Base-by-base conservation (phyloP, 2,888 invertebrate species). In the Tuta absoluta region DNA sequence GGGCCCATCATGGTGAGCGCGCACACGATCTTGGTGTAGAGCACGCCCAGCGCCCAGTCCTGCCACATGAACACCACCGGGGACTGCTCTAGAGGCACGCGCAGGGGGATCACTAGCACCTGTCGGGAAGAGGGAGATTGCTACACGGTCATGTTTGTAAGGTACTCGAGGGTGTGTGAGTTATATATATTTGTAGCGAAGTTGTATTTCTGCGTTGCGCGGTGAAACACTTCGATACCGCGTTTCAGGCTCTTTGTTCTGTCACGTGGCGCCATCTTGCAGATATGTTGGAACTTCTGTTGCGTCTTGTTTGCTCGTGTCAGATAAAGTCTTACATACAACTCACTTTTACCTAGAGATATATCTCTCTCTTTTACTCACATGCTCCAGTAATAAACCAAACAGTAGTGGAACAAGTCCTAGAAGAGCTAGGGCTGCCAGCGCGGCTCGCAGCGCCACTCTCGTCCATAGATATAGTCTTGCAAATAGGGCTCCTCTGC, bases 1-100 rank as follows among this genome's bases (percentile, higher is more conserved):
- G 99, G 98, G 0, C 98, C 98, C 98, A 99, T 99, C 95, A 99
- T 96, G 0, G 98, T 98, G 24, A 98, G 93, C 0, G 98, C 99
- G 78, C 98, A 98, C 17, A 98, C 96, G 65, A 99, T 99, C 92
- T 99, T 99, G 1, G 98, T 98, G 84, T 99, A 99, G 0, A 99
- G 92, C 12, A 99, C 98, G 24, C 99, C 99, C 28, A 99, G 92
- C 0, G 99, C 99, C 99, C 99, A 99, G 89, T 99, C 98, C 75
- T 99, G 97, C 96, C 96, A 97, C 61, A 97, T 93, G 81, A 97
- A 97, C 65, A 96, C 91, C 38, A 97, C 95, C 0, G 97, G 99
- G 8, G 98, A 97, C 86, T 98, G 98, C 71, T 97, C 95, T 3
- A 98, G 91, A 0, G 98, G 97, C 24, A 99, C 98, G 11, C 99